Evolutionary conservation across 2,797 vertebrate genomes (phyloP), one percentile per base, ranked within the genome.

Genomic region (Sphenodon punctatus): DNA sequence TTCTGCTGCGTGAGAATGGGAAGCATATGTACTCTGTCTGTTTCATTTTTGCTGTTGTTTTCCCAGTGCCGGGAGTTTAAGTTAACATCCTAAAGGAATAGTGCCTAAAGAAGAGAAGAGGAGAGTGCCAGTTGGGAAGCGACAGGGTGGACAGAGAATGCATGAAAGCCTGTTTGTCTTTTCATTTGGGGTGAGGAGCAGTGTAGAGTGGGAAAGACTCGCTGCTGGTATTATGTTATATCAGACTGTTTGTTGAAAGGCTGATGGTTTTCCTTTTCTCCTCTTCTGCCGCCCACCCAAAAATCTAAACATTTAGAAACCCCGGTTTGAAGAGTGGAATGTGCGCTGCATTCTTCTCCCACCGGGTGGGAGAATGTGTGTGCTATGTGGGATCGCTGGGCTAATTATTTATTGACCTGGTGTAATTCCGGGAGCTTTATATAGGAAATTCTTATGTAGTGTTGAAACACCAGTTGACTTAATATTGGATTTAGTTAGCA

Each of bases 361-460:
- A 68, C 53, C 78, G 83, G 53, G 60, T 66, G 66, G 75, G 68
- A 86, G 88, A 82, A 76, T 75, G 41, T 80, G 75, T 65, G 46
- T 80, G 79, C 73, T 63, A 7, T 76, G 60, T 75, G 80, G 75
- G 46, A 75, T 39, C 84, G 69, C 65, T 68, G 81, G 86, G 55
- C 78, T 72, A 87, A 84, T 81, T 94, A 80, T 92, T 91, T 91
- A 90, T 85, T 92, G 82, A 87, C 84, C 64, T 84, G 84, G 75
- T 87, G 84, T 80, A 76, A 90, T 89, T 92, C 85, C 53, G 23
- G 79, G 80, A 88, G 76, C 42, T 36, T 81, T 80, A 70, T 87
- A 38, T 78, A 79, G 75, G 65, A 71, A 87, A 80, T 83, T 82
- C 42, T 75, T 75, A 0, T 67, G 56, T 64, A 76, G 49, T 86